Conservation (phyloP, 2,888 invertebrate species). For the Agrilus cyanescens region DNA sequence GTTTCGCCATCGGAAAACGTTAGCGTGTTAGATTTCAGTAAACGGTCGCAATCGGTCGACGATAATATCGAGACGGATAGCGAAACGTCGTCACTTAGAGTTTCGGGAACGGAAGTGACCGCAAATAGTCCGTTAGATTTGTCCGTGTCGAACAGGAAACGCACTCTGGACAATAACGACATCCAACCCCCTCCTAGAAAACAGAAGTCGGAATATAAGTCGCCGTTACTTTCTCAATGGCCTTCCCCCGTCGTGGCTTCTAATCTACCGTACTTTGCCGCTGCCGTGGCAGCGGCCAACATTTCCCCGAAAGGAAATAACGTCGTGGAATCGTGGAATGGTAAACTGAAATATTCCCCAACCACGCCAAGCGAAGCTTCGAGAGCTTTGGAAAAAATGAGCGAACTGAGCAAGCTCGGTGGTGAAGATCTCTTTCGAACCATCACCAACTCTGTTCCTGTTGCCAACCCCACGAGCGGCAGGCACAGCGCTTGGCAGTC, state of each 20-base stretch:
- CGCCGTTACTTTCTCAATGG: conserved; percentile 59
- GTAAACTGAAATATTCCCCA: conserved; percentile 57
- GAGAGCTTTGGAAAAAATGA: conserved; percentile 85
- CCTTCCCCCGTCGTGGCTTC: conserved; percentile 63
- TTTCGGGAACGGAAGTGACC: conserved; percentile 50
- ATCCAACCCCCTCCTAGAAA: conserved; percentile 54
- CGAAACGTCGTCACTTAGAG: conserved; percentile 53
- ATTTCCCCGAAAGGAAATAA: conserved; percentile 61
- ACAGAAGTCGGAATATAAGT: conserved; percentile 57
- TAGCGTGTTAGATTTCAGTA: conserved; percentile 71
- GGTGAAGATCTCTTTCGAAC: conserved; percentile 65
- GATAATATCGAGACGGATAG: conserved; percentile 43
- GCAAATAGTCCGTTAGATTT: conserved; percentile 66
- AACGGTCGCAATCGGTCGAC: conserved; percentile 36
- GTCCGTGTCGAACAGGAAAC: conserved; percentile 62
- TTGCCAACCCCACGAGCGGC: conserved; percentile 44
- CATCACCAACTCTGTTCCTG: conserved; percentile 43
- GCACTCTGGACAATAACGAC: conserved; percentile 46
- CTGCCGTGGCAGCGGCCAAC: conserved; percentile 61
- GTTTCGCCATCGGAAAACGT: conserved; percentile 41
- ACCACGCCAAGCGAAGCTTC: conserved; percentile 70
- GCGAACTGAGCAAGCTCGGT: conserved; percentile 73
- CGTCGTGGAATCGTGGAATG: conserved; percentile 52
- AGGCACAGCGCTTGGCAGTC: conserved; percentile 92
- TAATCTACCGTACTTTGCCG: conserved; percentile 70